Conservation (phyloP, 2,888 invertebrate genomes). For the Blastobasis lacticolella region DNA sequence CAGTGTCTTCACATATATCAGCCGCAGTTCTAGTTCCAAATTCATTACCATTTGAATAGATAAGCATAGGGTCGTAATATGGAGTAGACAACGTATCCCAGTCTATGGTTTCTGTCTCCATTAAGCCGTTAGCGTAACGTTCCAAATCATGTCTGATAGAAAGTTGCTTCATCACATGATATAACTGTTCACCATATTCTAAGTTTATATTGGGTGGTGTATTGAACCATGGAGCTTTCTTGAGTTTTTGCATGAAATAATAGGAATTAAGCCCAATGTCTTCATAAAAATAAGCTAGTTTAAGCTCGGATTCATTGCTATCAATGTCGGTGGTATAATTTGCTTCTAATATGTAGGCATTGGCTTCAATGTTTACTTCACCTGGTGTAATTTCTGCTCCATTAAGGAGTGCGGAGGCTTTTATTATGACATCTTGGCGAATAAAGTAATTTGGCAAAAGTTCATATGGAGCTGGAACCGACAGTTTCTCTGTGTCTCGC, state of each 20-base stretch:
- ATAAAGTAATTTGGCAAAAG: slow-evolving; percentile 79
- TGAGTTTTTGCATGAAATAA: slow-evolving; percentile 74
- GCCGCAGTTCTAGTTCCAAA: slow-evolving; percentile 70
- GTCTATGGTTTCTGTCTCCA: slow-evolving; percentile 70
- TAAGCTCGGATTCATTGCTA: slow-evolving; percentile 67
- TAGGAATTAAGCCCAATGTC: slow-evolving; percentile 79
- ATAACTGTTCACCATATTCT: slow-evolving; percentile 76
- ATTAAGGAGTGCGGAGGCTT: slow-evolving; percentile 43
- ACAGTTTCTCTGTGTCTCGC: slow-evolving; percentile 71
- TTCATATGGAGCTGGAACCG: slow-evolving; percentile 79
- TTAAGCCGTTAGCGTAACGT: slow-evolving; percentile 78
- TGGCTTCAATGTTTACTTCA: slow-evolving; percentile 49
- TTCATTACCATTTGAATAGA: slow-evolving; percentile 77
- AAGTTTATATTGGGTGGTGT: slow-evolving; percentile 41
- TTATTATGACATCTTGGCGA: slow-evolving; percentile 72
- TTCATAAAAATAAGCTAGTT: slow-evolving; percentile 80
- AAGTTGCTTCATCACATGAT: slow-evolving; percentile 78
- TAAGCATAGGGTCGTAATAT: slow-evolving; percentile 76
- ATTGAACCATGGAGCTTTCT: slow-evolving; percentile 73
- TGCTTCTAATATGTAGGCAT: slow-evolving; percentile 46
- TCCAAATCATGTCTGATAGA: slow-evolving; percentile 81
- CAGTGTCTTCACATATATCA: slow-evolving; percentile 43
- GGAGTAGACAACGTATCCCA: slow-evolving; percentile 61
- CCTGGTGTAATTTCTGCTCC: slow-evolving; percentile 34
- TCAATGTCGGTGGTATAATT: slow-evolving; percentile 55